Evolutionary conservation across 2,797 vertebrate species (phyloP).

Genomic region (Aphelocoma californica): DNA sequence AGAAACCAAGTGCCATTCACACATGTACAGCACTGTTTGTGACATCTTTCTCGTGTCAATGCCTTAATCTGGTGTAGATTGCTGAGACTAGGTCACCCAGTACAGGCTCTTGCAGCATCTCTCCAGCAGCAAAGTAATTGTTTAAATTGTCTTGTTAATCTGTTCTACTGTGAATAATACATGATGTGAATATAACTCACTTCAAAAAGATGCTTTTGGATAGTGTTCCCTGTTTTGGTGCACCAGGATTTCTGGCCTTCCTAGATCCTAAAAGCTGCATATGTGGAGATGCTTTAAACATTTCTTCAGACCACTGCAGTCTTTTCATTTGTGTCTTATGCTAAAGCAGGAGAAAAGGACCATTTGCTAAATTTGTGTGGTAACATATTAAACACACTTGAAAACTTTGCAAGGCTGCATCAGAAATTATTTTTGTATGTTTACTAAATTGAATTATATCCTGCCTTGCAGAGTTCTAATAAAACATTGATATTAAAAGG

Average conservation of each 20-base stretch:
- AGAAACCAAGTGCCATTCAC: neutral
- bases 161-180: neutral
- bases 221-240: neutral
- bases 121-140: neutral
- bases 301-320: neutral
- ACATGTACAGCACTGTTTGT: rapidly evolving
- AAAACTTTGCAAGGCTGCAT: neutral
- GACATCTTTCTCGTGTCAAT: neutral
- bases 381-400: neutral
- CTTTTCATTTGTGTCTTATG: neutral
- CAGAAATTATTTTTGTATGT: neutral
- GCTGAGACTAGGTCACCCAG: neutral
- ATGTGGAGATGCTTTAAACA: neutral
- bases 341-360: neutral
- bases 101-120: neutral
- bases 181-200: neutral
- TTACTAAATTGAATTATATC: neutral
- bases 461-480: neutral
- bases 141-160: neutral
- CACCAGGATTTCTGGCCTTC: neutral
- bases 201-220: neutral
- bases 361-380: neutral
- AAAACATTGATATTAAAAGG: neutral
- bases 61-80: neutral
- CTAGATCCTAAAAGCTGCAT: neutral